Percentiles rank a stretch among this genome's conserved stretches.
These are phyloP conservation scores for Galago senegalensis DNA, from an alignment of 2,797 vertebrate genomes.

Conservation along the genomic window DNA sequence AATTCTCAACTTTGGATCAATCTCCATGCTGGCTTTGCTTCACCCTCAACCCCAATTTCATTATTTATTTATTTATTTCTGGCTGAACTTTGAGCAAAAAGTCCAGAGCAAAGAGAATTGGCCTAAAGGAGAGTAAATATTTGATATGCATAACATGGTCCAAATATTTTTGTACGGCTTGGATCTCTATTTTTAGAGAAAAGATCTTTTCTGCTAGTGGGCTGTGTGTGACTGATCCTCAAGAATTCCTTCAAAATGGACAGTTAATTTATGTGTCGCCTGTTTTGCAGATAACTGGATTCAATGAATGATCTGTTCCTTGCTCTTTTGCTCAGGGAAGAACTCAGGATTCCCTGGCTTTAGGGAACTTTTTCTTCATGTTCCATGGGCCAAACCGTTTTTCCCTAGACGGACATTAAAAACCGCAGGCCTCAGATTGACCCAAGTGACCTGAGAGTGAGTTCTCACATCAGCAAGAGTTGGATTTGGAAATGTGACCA, in stretches of 20 bases:
- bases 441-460: background rate
- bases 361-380: background rate
- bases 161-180: constrained; percentile 63
- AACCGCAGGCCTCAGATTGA: background rate
- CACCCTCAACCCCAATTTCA: background rate
- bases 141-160: constrained; percentile 18
- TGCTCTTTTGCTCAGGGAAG: background rate
- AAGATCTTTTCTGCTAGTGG: constrained; percentile 27
- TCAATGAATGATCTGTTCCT: background rate
- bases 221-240: background rate
- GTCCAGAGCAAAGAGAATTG: constrained; percentile 62
- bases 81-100: constrained; percentile 67
- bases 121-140: constrained; percentile 65
- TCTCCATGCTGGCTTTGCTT: background rate
- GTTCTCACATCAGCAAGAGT: constrained; percentile 19
- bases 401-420: background rate
- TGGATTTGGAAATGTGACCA: constrained; percentile 32
- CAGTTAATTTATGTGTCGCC: background rate
- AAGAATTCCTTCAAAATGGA: constrained; percentile 17
- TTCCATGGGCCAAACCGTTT: constrained; percentile 7
- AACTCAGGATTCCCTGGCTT: constrained; percentile 6
- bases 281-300: constrained; percentile 5
- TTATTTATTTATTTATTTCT: background rate
- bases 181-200: constrained; percentile 64
- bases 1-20: background rate